Conservation (phyloP, 2,797 vertebrate genomes). For the Enteromius trimaculatus region DNA sequence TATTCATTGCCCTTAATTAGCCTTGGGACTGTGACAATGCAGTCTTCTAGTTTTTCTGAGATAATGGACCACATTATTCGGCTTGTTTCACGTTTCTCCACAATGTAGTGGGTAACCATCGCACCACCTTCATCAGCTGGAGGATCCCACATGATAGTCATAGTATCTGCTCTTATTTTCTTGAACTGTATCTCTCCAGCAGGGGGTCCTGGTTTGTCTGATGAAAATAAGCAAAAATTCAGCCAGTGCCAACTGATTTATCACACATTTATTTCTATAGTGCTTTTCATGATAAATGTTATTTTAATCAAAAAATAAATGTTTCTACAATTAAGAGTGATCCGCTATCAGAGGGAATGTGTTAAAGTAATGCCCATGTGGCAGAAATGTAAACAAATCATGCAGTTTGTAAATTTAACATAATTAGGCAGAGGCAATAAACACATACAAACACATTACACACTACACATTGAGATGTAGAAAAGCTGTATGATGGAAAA, state of each 20-base stretch:
- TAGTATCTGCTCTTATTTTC: slow-evolving; percentile 92
- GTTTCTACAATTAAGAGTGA: neutral
- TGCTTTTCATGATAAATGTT: neutral
- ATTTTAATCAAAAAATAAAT: neutral
- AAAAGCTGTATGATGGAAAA: neutral
- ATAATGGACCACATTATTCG: slow-evolving; percentile 97
- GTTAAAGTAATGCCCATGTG: neutral
- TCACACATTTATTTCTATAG: neutral
- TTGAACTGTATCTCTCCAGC: slow-evolving; percentile 92
- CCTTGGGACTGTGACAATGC: slow-evolving; percentile 90
- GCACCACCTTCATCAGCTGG: slow-evolving; percentile 94
- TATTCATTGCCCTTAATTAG: slow-evolving; percentile 98
- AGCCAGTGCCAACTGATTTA: neutral
- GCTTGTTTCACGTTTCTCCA: slow-evolving; percentile 97
- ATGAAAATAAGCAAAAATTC: slow-evolving; percentile 9
- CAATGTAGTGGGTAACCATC: slow-evolving; percentile 93
- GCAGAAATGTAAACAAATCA: neutral
- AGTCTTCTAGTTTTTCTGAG: slow-evolving; percentile 91
- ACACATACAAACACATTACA: neutral
- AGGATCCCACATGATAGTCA: slow-evolving; percentile 92
- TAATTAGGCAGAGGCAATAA: neutral
- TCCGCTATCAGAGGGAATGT: neutral
- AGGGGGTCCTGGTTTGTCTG: slow-evolving; percentile 96
- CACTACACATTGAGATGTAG: too few relatives aligned
- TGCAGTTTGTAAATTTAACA: neutral